Evolutionary conservation across 2,888 invertebrate genomes (phyloP), one percentile per base, ranked within the genome.

Genomic region (Digitonthophagus gazella): DNA sequence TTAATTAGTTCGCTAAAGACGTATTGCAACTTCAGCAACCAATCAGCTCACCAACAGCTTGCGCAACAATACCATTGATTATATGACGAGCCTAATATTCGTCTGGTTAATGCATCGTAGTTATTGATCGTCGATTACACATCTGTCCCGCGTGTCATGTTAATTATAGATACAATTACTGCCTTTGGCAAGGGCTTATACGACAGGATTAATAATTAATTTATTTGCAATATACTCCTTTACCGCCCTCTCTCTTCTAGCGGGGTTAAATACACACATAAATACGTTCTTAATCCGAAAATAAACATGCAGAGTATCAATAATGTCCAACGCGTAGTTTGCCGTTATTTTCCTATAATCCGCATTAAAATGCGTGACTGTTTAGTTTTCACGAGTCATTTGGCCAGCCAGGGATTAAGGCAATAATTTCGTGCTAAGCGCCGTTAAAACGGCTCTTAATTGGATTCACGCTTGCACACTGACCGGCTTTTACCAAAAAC

Each of bases 341-440:
- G 18, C 19, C 6, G 61, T 20, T 18, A n/a, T 16, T n/a, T 19
- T 15, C 22, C 15, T 18, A 64, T 68, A 68, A 68, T 68, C 65
- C 61, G 61, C 54, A 68, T 65, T 58, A 58, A 65, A 58, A 68
- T 58, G 15, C 58, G 55, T 58, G 65, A 68, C 58, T 65, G 56
- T 66, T 66, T 66, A 63, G 64, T 64, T 69, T 69, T 69, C 61
- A 63, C 64, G 66, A 19, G 58, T 66, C 69, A 66, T 69, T 69
- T 44, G 18, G 1, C 22, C 64, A 63, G 58, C 66, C 56, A 66
- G 65, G 55, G 69, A 69, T 66, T 69, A 69, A 66, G 66, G 54
- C 55, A 66, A 69, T 69, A 68, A 68, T 68, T 68, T 68, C 19
- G 65, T 66, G 58, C 58, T 68, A 63, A 54, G 54, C 69, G 28